A percentile compares a stretch with the other conserved stretches of the same genome.
Conservation (phyloP, 2,797 vertebrate genomes). For the Malurus splendens region DNA sequence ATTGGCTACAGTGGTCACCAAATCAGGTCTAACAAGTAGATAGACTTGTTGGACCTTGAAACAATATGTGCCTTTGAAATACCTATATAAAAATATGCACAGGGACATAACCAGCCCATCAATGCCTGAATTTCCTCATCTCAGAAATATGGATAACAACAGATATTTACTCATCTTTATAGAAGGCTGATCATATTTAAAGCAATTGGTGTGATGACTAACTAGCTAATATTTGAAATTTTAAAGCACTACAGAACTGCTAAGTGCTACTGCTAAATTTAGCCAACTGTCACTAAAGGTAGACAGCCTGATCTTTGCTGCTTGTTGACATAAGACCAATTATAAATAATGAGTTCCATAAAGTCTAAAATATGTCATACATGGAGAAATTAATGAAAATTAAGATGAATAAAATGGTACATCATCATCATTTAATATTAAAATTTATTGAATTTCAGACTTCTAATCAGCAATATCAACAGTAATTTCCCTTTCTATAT, state of each 20-base stretch:
- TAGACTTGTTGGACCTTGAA: background rate
- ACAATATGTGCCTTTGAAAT: background rate
- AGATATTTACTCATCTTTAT: slow-evolving; percentile 31
- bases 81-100: background rate
- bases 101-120: background rate
- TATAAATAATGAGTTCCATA: slow-evolving; percentile 45
- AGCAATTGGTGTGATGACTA: slow-evolving; percentile 39
- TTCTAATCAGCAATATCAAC: slow-evolving; percentile 26
- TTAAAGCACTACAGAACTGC: slow-evolving; percentile 21
- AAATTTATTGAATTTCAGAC: slow-evolving; percentile 19
- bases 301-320: slow-evolving; percentile 2
- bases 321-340: slow-evolving; percentile 48
- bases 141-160: background rate
- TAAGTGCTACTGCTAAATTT: slow-evolving; percentile 50
- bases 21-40: background rate
- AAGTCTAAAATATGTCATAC: slow-evolving; percentile 16
- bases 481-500: slow-evolving; percentile 39
- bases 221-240: slow-evolving; percentile 56
- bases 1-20: background rate
- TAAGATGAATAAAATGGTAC: background rate
- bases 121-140: background rate
- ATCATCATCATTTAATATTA: slow-evolving; percentile 28
- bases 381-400: slow-evolving; percentile 35
- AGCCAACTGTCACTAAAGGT: slow-evolving; percentile 39
- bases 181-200: slow-evolving; percentile 45